These are phyloP conservation scores for Capitulum mitella DNA, from an alignment of 2,888 invertebrate genomes.

Conservation along the genomic window DNA sequence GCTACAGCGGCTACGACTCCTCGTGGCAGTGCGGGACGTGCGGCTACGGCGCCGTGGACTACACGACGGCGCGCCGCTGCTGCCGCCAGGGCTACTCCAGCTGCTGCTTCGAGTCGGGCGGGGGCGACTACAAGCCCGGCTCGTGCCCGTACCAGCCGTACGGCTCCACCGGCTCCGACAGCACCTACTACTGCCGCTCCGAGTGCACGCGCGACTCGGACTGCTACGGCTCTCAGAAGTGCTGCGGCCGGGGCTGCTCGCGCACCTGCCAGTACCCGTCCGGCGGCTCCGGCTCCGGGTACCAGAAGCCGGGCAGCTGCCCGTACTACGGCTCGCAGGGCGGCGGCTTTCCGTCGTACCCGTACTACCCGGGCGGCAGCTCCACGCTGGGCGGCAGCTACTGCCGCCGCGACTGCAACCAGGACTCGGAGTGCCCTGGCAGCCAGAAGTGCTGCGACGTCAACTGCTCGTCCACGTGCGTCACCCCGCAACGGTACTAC, in stretches of 20 bases:
- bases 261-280: neutral
- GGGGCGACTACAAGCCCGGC: neutral
- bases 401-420: neutral
- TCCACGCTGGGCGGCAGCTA: neutral
- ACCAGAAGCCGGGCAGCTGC: conserved; percentile 3
- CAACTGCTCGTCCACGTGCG: neutral
- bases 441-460: conserved; percentile 18
- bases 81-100: neutral
- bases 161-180: neutral
- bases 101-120: neutral
- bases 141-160: neutral
- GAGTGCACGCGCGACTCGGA: conserved; percentile 6
- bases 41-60: conserved; percentile 10
- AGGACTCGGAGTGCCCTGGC: neutral
- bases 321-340: neutral
- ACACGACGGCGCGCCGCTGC: conserved; percentile 1
- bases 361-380: neutral
- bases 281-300: neutral
- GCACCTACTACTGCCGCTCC: neutral
- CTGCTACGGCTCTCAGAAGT: conserved; percentile 13
- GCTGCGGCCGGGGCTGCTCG: neutral
- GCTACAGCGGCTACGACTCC: neutral
- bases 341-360: neutral
- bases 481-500: neutral
- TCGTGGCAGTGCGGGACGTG: neutral